Base-by-base conservation (phyloP, 2,797 vertebrate genomes). In the Tokudaia muenninki region DNA sequence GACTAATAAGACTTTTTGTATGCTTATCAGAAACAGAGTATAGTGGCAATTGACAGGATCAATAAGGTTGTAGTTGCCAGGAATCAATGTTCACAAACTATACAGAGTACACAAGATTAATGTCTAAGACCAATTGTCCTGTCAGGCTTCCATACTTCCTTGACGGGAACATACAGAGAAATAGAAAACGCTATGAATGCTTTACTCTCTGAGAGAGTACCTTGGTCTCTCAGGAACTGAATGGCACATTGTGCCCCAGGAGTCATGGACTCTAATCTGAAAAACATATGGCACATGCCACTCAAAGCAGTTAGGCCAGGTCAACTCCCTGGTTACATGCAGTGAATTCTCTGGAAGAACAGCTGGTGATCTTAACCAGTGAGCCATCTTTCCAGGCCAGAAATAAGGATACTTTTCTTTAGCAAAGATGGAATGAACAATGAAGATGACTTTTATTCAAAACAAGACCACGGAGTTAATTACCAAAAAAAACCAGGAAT, bases 391-490 rank as follows among this genome's bases (percentile, higher is more conserved):
- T 72, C 44, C 47, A 72, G 47, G 22, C 63, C 24, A 86, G 21
- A 17, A 94, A 78, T 88, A 31, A 90, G n/a, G 78, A 74, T 78
- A n/a, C 55, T 70, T 92, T 92, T 86, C 83, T 65, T 81, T n/a
- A 86, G 22, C 52, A 94, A 86, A 95, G 44, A 41, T 88, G 22
- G 41, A 70, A 78, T 88, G 26, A 92, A 72, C 6, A 88, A 24
- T 55, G 50, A 93, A 79, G 16, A 59, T 78, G 47, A 10, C 4
- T 93, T 97, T 90, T 83, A 91, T 86, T 26, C 10, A 78, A 72
- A 70, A 3, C 44, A 74, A 75, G 52, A 59, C 31, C 12, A 61
- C 74, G 11, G 2, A 90, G 22, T 8, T 80, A 77, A 72, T 26
- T 72, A 37, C 31, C 34, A 90, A 14, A 87, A 14, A 87, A 93